Base-by-base conservation (phyloP, 2,113 vertebrate species). In the Blennius ocellaris region DNA sequence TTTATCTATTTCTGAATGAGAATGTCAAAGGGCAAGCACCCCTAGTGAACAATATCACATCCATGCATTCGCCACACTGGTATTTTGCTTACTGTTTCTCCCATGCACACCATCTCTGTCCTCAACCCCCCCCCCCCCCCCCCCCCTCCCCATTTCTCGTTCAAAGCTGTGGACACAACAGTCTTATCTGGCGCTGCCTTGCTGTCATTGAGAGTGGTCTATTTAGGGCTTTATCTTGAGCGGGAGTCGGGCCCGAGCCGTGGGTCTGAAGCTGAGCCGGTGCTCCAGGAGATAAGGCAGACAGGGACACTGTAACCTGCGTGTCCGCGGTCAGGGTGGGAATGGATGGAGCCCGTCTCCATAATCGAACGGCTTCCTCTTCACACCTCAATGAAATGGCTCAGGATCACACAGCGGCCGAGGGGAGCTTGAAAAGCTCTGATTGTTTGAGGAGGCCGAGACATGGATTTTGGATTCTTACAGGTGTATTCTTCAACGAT, bases 151-250 rank as follows among this genome's bases (percentile, higher is more conserved):
- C 64, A 44, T 69, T 72, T 78, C 68, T 62, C 65, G 66, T 84
- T 85, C 50, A 54, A 62, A 73, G 83, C 83, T 80, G 76, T 71
- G 80, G 87, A 90, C 85, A 87, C 86, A 57, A 77, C 64, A 72
- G 69, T 81, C 90, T 94, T 93, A 94, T 93, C 91, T 89, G 56
- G 71, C 6, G 15, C 73, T 83, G 82, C 78, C 81, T 77, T 43
- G 76, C 86, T 90, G 93, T 92, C 87, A 91, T 90, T 71, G 54
- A 78, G 87, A 89, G 84, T 41, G 80, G 84, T 90, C 87, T 93
- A 91, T 91, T 91, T 92, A 71, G 41, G 89, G 77, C 78, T 91
- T 93, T 94, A 94, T 94, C 93, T 93, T 59, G 47, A 89, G 88
- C 71, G 8, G 69, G 56, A 76, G 79, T 76, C 57, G 43, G 81